Evolutionary conservation across 2,888 invertebrate species (phyloP).

Genomic region (Calameuta pallipes): DNA sequence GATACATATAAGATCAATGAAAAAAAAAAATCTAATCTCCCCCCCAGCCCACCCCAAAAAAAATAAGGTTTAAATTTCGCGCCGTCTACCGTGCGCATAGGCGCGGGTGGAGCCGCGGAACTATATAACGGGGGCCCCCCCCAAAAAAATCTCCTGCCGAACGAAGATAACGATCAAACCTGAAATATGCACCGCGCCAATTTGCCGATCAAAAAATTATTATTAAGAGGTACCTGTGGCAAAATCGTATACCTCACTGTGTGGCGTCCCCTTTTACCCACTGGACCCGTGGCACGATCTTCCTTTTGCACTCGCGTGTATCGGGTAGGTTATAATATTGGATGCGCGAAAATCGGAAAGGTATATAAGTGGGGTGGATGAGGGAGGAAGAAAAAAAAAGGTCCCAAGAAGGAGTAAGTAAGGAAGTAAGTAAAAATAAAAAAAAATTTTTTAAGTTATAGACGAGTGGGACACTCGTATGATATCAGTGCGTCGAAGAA

Average conservation of each 20-base stretch:
- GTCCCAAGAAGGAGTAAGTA: background rate
- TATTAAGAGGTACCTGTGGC: slow-evolving; percentile 62
- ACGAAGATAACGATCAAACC: slow-evolving; percentile 60
- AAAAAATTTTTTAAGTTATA: background rate
- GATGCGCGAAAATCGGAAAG: slow-evolving; percentile 48
- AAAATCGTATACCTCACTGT: slow-evolving; percentile 5
- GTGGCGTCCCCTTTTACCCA: slow-evolving; percentile 3
- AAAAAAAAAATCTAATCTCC: background rate
- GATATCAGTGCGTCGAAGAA: background rate
- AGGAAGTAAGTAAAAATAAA: background rate
- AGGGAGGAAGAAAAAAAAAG: background rate
- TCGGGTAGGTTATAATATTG: slow-evolving; percentile 39
- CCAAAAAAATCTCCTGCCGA: background rate
- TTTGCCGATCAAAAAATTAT: slow-evolving; percentile 64
- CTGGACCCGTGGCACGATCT: background rate
- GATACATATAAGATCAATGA: background rate
- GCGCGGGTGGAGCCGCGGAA: background rate
- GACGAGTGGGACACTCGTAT: background rate
- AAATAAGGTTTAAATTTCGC: background rate
- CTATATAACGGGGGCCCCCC: background rate
- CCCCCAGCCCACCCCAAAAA: background rate
- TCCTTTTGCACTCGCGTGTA: slow-evolving; percentile 5
- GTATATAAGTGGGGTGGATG: background rate
- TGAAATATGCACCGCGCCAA: slow-evolving; percentile 62
- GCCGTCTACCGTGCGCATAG: background rate